Percentiles rank a stretch among this genome's conserved stretches.
phyloP scores from a whole-genome alignment of 2,113 vertebrate genomes.

The Callospermophilus lateralis region DNA sequence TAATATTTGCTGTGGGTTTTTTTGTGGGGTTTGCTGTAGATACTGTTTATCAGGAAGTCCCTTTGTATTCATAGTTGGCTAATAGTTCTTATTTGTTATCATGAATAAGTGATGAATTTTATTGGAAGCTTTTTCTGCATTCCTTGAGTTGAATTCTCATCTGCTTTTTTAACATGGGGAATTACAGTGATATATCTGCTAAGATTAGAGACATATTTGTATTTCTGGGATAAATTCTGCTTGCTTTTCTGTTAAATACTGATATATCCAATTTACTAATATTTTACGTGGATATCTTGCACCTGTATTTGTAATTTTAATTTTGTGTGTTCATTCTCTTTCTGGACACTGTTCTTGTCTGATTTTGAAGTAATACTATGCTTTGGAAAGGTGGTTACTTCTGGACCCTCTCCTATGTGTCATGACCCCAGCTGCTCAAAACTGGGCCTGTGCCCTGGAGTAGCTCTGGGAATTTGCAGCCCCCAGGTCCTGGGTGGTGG shows the following conservation, averaged over 20 bases:
- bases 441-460: not conserved
- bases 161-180: not conserved
- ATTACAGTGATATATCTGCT: not conserved
- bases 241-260: conserved; percentile 44
- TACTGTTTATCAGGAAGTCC: conserved; percentile 19
- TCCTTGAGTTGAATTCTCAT: not conserved
- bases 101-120: conserved; percentile 34
- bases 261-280: not conserved
- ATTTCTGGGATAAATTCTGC: conserved; percentile 35
- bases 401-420: not conserved
- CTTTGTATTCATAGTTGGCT: conserved; percentile 32
- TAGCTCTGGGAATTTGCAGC: not conserved
- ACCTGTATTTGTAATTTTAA: not conserved
- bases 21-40: conserved; percentile 26
- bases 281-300: conserved; percentile 16
- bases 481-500: not conserved
- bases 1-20: conserved; percentile 25
- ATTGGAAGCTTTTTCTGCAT: conserved; percentile 21
- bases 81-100: conserved; percentile 40
- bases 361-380: not conserved
- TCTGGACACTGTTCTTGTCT: not conserved
- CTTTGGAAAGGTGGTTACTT: not conserved
- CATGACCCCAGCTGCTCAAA: not conserved
- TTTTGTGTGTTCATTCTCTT: not conserved
- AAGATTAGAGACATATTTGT: conserved; percentile 13